phyloP scores from a whole-genome alignment of 2,113 vertebrate species.

The Pelusios castaneus region DNA sequence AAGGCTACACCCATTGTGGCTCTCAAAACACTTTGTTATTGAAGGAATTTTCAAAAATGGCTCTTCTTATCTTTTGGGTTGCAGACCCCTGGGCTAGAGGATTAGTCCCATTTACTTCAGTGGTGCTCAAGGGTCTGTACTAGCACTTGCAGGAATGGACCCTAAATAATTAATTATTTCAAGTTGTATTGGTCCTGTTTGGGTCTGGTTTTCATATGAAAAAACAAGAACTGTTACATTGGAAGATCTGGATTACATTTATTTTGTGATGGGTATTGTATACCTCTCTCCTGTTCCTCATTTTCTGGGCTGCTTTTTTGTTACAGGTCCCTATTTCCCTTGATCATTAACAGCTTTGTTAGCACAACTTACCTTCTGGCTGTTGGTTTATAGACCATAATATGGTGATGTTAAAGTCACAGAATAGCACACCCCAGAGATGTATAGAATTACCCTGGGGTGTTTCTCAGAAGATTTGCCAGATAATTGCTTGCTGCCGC shows the following conservation, averaged over 20 bases:
- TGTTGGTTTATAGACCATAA: neutral
- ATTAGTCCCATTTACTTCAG: neutral
- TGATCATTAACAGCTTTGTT: neutral
- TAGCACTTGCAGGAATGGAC: neutral
- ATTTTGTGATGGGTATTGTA: neutral
- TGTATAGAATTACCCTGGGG: neutral
- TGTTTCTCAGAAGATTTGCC: neutral
- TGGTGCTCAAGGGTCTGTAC: constrained; percentile 16
- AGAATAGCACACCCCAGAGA: neutral
- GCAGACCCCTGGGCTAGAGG: no score
- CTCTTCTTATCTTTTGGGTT: no score
- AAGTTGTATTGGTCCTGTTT: constrained; percentile 3
- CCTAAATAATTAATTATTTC: constrained; percentile 23
- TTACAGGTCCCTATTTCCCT: neutral
- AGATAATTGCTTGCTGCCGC: neutral
- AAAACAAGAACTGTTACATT: neutral
- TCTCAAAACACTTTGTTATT: no score
- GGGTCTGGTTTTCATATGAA: neutral
- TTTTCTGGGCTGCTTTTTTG: neutral
- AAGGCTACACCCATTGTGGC: no score
- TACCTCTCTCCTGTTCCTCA: neutral
- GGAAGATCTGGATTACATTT: neutral
- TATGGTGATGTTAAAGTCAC: neutral
- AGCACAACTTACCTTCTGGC: neutral
- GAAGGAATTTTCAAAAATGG: no score